These are phyloP conservation scores for Schizopygopsis malacanthus DNA, from an alignment of 2,797 vertebrate species.

Conservation along the genomic window DNA sequence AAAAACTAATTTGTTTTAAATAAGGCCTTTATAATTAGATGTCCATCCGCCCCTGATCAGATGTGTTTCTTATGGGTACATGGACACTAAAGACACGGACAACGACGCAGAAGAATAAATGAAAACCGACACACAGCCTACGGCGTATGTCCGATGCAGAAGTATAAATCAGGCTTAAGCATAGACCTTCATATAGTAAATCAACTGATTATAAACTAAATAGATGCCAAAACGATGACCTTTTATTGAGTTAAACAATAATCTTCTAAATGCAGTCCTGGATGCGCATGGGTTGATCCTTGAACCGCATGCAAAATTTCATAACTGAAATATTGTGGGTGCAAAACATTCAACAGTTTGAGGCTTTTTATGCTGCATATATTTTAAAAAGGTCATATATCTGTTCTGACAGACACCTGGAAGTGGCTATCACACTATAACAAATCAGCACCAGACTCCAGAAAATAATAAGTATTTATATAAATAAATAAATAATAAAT, in stretches of 20 bases:
- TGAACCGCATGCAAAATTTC: neutral
- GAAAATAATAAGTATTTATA: no score
- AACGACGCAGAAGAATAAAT: no score
- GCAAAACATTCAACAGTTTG: neutral
- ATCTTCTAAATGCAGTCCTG: neutral
- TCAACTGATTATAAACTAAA: neutral
- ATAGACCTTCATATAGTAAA: neutral
- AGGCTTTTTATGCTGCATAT: neutral
- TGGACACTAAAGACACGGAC: neutral
- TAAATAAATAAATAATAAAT: no score
- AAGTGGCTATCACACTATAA: neutral
- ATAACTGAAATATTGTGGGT: constrained; percentile 2
- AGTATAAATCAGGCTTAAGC: neutral
- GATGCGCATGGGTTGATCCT: neutral
- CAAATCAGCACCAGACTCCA: neutral
- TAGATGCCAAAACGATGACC: neutral
- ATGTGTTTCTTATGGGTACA: neutral
- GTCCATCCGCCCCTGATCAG: neutral
- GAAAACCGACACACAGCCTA: no score
- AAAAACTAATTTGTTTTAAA: neutral
- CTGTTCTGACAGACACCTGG: neutral
- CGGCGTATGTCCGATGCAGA: no score
- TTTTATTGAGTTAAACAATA: neutral
- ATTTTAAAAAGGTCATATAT: constrained; percentile 8
- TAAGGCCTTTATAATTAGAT: neutral